Base-by-base conservation (phyloP, 2,113 vertebrate species). In the Embiotoca jacksoni region DNA sequence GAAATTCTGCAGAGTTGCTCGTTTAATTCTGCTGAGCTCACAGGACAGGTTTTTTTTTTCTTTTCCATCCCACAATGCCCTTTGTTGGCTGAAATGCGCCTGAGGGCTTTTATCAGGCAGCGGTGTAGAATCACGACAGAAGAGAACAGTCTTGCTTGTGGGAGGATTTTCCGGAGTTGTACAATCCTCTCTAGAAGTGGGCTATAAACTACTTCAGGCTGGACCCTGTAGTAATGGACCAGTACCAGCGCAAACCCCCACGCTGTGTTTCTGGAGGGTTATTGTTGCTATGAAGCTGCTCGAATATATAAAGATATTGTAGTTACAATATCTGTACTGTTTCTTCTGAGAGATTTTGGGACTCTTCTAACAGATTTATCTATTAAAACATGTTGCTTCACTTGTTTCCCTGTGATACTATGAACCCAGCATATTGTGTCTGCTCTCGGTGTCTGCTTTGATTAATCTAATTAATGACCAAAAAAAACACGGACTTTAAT, bases 401-500 rank as follows among this genome's bases (percentile, higher is more conserved):
- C 6, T 56, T 0, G 15, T 41, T 49, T 44, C 46, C 9, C 59
- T 15, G 56, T 36, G 23, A 53, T 7, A 44, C 11, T 23, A 31
- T 53, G 46, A 73, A 57, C 13, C 46, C 56, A 14, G 53, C 57
- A 13, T 37, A 23, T 73, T 47, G 46, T 30, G 30, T 58, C 37
- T 56, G 68, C n/a, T 52, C 30, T 35, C 3, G 9, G 44, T 46
- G 52, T 61, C 44, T 62, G 61, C 31, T 5, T 10, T 35, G 49
- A 50, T 75, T 30, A 71, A 70, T 78, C 49, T 46, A 44, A 81
- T 66, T 61, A 75, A 71, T 56, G 47, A 15, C 32, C 3, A 75
- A 55, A 67, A 61, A 72, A 85, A 78, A 71, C 59, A 69, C 44
- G 52, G 30, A 23, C 6, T 60, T 66, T 72, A 82, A 72, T 72